phyloP scores from a whole-genome alignment of 2,888 invertebrate species.

The Metallyticus violacea region DNA sequence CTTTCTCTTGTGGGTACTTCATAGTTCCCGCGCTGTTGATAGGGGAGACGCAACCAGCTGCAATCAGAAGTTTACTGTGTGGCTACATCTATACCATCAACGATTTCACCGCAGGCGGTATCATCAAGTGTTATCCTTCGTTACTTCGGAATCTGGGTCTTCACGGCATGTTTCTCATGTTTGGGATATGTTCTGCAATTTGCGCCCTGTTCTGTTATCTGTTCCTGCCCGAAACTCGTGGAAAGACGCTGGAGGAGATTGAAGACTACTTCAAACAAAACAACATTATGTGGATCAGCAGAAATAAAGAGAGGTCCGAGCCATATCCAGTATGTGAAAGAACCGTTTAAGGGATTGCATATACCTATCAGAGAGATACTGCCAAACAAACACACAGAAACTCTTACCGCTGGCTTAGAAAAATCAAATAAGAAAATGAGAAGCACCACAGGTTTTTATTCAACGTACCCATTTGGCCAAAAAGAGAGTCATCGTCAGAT shows the following conservation, averaged over 20 bases:
- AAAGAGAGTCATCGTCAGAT: too few relatives aligned
- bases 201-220: slow-evolving; percentile 65
- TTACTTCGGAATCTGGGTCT: slow-evolving; percentile 52
- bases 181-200: slow-evolving; percentile 60
- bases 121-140: slow-evolving; percentile 66
- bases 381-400: too few relatives aligned
- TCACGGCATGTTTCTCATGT: slow-evolving; percentile 66
- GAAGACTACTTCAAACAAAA: slow-evolving; percentile 55
- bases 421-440: too few relatives aligned
- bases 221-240: slow-evolving; percentile 72
- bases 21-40: slow-evolving; percentile 72
- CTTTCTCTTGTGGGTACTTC: slow-evolving; percentile 55
- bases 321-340: too few relatives aligned
- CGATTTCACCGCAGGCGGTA: slow-evolving; percentile 52
- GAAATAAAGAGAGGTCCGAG: not conserved
- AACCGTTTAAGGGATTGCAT: too few relatives aligned
- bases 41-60: slow-evolving; percentile 71
- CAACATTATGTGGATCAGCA: slow-evolving; percentile 46
- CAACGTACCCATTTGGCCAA: too few relatives aligned
- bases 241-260: slow-evolving; percentile 55
- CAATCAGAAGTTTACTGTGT: slow-evolving; percentile 68
- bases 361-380: too few relatives aligned
- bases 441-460: too few relatives aligned
- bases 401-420: too few relatives aligned
- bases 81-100: slow-evolving; percentile 64